Evolutionary conservation across 2,888 invertebrate species (phyloP).

Genomic region (Gibbula magus): DNA sequence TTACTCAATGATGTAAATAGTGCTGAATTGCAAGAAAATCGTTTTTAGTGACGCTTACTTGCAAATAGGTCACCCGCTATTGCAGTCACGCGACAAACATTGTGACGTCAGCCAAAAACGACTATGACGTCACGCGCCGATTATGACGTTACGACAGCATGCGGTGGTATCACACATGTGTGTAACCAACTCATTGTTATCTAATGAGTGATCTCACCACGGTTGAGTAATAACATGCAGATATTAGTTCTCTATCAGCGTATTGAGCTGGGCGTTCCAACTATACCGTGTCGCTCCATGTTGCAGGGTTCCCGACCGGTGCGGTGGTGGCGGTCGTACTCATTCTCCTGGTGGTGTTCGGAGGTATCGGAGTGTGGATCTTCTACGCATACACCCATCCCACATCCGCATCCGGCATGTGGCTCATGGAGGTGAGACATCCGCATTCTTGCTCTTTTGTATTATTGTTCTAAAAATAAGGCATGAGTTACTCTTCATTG

Average conservation of each 20-base stretch:
- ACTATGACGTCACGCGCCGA: too few relatives aligned
- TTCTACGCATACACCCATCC: constrained; percentile 97
- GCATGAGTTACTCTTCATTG: not conserved
- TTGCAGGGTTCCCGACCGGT: constrained; percentile 41
- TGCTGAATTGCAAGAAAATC: too few relatives aligned
- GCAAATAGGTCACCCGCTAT: too few relatives aligned
- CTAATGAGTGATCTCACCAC: too few relatives aligned
- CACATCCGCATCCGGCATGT: constrained; percentile 94
- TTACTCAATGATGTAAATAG: too few relatives aligned
- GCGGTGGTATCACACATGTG: too few relatives aligned
- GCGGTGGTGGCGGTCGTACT: constrained; percentile 59
- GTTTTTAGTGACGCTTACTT: too few relatives aligned
- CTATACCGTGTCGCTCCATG: not conserved
- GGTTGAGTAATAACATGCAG: too few relatives aligned
- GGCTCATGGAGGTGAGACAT: constrained; percentile 90
- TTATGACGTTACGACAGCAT: too few relatives aligned
- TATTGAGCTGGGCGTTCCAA: not conserved
- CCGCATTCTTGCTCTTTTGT: not conserved
- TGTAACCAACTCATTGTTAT: too few relatives aligned
- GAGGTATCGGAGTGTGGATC: constrained; percentile 86
- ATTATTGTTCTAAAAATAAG: not conserved
- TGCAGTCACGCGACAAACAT: too few relatives aligned
- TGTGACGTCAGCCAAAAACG: too few relatives aligned
- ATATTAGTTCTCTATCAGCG: not conserved
- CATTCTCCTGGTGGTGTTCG: constrained; percentile 82